Conservation (phyloP, 2,888 invertebrate genomes). For the Bombylius discolor region DNA sequence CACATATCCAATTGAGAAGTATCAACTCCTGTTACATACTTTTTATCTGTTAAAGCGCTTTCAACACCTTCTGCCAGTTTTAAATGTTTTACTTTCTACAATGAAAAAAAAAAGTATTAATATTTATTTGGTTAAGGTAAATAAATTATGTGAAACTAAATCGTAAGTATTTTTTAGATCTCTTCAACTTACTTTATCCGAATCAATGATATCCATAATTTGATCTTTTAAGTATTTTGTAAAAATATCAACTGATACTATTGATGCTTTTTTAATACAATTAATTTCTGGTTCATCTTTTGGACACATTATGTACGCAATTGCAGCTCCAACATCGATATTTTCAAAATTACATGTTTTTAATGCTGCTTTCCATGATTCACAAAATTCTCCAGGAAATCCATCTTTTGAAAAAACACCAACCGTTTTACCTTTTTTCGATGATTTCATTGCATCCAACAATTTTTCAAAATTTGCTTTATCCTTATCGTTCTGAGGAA, state of each 20-base stretch:
- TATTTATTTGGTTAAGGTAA: too few species aligned
- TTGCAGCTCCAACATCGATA: conserved; percentile 71
- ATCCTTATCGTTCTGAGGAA: conserved; percentile 70
- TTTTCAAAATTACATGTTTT: conserved; percentile 69
- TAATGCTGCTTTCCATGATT: conserved; percentile 71
- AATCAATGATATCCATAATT: conserved; percentile 97
- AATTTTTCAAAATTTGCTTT: conserved; percentile 72
- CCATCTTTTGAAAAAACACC: conserved; percentile 91
- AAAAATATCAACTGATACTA: conserved; percentile 89
- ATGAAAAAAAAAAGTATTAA: conserved; percentile 5
- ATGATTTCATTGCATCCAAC: conserved; percentile 69
- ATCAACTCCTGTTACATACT: conserved; percentile 86
- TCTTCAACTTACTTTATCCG: conserved; percentile 58
- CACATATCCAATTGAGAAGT: conserved; percentile 88
- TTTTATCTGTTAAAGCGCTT: conserved; percentile 84
- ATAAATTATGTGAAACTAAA: not conserved
- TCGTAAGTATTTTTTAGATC: too few species aligned
- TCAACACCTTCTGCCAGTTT: conserved; percentile 94
- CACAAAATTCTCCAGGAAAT: conserved; percentile 86
- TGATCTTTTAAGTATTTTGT: conserved; percentile 93
- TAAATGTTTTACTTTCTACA: conserved; percentile 86
- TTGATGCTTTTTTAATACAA: conserved; percentile 81
- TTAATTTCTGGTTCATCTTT: conserved; percentile 90
- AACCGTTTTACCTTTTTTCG: conserved; percentile 75
- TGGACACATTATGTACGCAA: conserved; percentile 80